These are phyloP conservation scores for Leptopterna dolabrata DNA, from an alignment of 2,888 invertebrate species.

Conservation along the genomic window DNA sequence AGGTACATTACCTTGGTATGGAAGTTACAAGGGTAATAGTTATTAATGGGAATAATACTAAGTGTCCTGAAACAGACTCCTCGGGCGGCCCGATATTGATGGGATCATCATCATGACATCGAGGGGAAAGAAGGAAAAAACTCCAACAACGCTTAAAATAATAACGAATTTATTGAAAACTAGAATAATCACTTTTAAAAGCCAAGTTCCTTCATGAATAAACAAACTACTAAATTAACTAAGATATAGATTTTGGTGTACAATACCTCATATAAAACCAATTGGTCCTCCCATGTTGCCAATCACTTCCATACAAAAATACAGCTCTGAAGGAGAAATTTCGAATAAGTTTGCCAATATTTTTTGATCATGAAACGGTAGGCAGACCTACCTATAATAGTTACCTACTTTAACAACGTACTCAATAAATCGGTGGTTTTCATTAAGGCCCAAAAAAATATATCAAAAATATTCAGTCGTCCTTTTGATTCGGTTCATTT, in stretches of 20 bases:
- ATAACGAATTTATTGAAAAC: neutral
- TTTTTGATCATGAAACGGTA: neutral
- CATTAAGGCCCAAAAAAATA: neutral
- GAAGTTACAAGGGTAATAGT: no score
- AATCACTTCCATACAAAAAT: neutral
- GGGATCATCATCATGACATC: no score
- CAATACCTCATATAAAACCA: neutral
- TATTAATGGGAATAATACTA: no score
- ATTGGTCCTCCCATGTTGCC: neutral
- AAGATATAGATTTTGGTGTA: neutral
- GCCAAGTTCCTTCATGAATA: neutral
- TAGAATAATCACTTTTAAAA: neutral
- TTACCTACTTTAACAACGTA: neutral
- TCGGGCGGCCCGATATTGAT: no score
- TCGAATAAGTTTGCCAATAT: neutral
- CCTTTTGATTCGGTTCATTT: neutral
- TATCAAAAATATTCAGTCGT: neutral
- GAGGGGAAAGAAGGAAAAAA: no score
- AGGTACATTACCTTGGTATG: no score
- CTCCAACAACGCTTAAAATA: neutral
- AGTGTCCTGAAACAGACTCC: no score
- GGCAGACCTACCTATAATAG: no score
- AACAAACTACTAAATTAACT: neutral
- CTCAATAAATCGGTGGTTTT: neutral
- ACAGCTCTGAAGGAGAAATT: neutral